phyloP scores from a whole-genome alignment of 2,113 vertebrate genomes.

The Pollachius pollachius region DNA sequence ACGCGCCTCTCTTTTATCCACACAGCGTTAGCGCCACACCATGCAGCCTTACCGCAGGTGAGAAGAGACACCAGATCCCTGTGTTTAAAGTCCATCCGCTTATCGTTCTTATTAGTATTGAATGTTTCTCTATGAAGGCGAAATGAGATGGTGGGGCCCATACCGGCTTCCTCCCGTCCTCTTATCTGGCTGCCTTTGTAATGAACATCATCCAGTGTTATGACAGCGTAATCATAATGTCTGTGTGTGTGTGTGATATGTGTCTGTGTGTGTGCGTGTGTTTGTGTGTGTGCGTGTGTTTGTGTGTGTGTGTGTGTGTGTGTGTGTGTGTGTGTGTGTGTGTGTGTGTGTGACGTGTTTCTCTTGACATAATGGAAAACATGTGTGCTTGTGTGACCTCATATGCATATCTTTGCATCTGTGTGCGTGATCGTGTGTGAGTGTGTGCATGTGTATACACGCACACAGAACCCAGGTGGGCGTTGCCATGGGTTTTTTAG shows the following conservation, averaged over 20 bases:
- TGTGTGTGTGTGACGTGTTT: not conserved
- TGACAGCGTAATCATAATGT: too few species aligned
- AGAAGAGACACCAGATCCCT: too few species aligned
- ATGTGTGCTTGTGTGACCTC: too few species aligned
- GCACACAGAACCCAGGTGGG: not conserved
- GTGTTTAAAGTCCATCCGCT: too few species aligned
- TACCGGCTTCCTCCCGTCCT: not conserved
- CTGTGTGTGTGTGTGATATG: too few species aligned
- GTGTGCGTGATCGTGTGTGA: constrained; percentile 11
- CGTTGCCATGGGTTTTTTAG: constrained; percentile 3
- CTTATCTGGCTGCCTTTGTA: not conserved
- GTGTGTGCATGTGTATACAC: not conserved
- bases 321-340: too few species aligned
- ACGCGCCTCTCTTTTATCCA: not conserved
- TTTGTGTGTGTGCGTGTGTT: not conserved
- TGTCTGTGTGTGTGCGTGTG: too few species aligned
- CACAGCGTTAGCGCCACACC: not conserved
- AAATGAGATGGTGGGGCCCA: not conserved
- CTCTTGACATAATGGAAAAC: too few species aligned
- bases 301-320: too few species aligned
- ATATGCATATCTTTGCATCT: constrained; percentile 5
- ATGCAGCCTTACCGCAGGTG: too few species aligned
- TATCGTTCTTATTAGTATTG: not conserved
- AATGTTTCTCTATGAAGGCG: not conserved
- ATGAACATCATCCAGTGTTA: not conserved